Percentiles rank a stretch among this genome's conserved stretches.
phyloP scores from a whole-genome alignment of 2,797 vertebrate species.

The Salarias fasciatus region DNA sequence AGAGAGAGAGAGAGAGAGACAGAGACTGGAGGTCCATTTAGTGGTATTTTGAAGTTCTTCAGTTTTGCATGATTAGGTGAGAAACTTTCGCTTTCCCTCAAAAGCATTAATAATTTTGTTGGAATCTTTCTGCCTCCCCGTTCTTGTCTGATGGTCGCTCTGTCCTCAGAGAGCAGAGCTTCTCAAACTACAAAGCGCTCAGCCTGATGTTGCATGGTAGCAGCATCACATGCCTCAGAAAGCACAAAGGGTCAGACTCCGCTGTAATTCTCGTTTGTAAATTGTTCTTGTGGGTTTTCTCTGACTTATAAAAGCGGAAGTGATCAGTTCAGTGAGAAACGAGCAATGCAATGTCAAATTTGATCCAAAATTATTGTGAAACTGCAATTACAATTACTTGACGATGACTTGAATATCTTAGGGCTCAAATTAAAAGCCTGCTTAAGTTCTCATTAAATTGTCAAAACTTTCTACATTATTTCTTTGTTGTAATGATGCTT shows the following conservation, averaged over 20 bases:
- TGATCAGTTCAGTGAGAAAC: too few species aligned
- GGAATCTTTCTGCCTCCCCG: slow-evolving; percentile 39
- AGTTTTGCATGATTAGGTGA: slow-evolving; percentile 52
- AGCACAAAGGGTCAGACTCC: neutral
- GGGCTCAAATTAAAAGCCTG: too few species aligned
- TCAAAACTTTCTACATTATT: too few species aligned
- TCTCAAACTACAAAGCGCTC: slow-evolving; percentile 13
- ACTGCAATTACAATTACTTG: too few species aligned
- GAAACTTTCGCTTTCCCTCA: slow-evolving; percentile 43
- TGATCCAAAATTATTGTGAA: too few species aligned
- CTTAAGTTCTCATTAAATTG: too few species aligned
- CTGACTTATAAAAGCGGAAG: too few species aligned
- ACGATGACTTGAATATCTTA: too few species aligned
- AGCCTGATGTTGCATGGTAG: neutral
- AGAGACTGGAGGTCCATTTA: slow-evolving; percentile 40
- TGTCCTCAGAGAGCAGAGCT: slow-evolving; percentile 29
- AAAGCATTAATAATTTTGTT: slow-evolving; percentile 52
- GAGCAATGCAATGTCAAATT: too few species aligned
- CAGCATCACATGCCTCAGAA: neutral
- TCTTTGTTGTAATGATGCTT: too few species aligned
- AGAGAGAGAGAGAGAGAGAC: slow-evolving; percentile 17
- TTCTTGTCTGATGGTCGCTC: slow-evolving; percentile 32
- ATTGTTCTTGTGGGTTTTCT: neutral
- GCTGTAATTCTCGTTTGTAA: neutral
- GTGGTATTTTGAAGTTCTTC: slow-evolving; percentile 35